phyloP scores from a whole-genome alignment of 2,113 vertebrate species.

The Phainopepla nitens region DNA sequence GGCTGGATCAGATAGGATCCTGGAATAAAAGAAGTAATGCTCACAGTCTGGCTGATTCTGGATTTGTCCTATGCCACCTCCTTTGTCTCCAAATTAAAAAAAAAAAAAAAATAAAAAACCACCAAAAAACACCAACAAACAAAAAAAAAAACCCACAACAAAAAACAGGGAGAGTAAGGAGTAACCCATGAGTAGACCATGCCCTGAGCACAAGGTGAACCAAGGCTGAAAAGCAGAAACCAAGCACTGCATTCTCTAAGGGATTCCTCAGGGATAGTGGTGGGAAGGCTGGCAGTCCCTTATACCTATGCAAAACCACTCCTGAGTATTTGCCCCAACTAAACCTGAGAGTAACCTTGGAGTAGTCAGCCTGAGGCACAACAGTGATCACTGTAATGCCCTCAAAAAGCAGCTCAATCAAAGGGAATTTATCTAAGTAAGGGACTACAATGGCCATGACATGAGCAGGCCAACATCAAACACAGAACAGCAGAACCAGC shows the following conservation, averaged over 20 bases:
- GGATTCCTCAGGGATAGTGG: not conserved
- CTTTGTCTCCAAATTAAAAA: not conserved
- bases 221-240: not conserved
- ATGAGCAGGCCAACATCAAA: not conserved
- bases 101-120: not conserved
- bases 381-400: not conserved
- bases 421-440: not conserved
- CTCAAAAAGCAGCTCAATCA: not conserved
- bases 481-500: not conserved
- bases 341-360: not conserved
- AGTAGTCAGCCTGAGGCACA: not conserved
- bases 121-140: no score
- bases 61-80: not conserved
- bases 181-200: not conserved
- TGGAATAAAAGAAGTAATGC: not conserved
- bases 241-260: not conserved
- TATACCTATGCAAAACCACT: not conserved
- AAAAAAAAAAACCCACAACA: no score
- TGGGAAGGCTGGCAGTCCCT: not conserved
- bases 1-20: not conserved
- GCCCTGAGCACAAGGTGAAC: not conserved
- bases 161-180: fast-evolving
- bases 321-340: not conserved
- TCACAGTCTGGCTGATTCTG: not conserved
- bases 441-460: not conserved